Evolutionary conservation across 2,888 invertebrate genomes (phyloP), one percentile per base, ranked within the genome.

Genomic region (Lingula anatina): DNA sequence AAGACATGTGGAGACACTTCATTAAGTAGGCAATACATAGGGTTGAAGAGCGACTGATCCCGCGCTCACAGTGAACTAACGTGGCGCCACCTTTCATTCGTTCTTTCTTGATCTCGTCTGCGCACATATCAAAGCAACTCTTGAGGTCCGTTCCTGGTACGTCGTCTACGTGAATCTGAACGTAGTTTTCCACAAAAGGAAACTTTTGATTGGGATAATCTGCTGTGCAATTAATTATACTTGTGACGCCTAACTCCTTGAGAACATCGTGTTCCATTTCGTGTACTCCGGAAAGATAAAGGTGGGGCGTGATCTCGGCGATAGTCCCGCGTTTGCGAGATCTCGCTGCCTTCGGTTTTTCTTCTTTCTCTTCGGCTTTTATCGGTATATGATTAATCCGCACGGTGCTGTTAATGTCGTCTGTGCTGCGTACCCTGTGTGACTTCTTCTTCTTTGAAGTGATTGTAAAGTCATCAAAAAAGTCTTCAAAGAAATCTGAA

Each of bases 11-110:
- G 57, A 84, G 83, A 79, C 89, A 85, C 76, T 91, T 92, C 79
- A 93, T 86, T 35, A 94, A 82, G 76, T 92, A 93, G n/a, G 89
- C 92, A 61, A 93, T 80, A 71, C 89, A 89, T 2, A 93, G 81
- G 1, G 88, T 84, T 15, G 91, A 89, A 0, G 90, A 90, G 47
- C 94, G 82, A 59, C 89, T 89, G 3, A 92, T 88, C 0, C 93
- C 93, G 1, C 92, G 92, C 2, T 92, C 88, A 70, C 93, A 94
- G 70, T 93, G 92, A 0, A 94, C 86, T 57, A 93, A 73, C 0
- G 86, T 86, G 53, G 83, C 82, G 38, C 90, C 89, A 26, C 88
- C 87, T 26, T 59, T 50, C 49, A 79, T 78, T 50, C 84, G 81
- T 53, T 84, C 83, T 82, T 86, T 70, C 72, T 88, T 83, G 55